Conservation (phyloP, 2,888 invertebrate species). For the Noctua janthina region DNA sequence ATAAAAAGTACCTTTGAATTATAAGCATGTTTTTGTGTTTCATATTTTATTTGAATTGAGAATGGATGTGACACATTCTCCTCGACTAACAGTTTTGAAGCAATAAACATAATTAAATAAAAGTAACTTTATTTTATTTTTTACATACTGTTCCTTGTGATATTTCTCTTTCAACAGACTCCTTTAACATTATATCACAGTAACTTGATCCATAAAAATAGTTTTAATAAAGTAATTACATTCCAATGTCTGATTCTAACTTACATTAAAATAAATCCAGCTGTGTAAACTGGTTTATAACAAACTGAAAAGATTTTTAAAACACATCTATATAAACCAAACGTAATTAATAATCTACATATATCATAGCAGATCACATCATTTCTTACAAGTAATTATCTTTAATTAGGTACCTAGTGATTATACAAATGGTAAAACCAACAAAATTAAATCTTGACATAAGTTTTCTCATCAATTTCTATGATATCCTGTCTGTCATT, state of each 20-base stretch:
- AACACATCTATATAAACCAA: background rate
- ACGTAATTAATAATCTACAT: background rate
- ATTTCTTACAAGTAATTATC: constrained; percentile 18
- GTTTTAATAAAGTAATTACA: background rate
- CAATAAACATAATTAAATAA: constrained; percentile 32
- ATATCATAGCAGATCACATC: constrained; percentile 34
- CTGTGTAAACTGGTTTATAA: too few species aligned
- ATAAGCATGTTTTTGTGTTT: constrained; percentile 13
- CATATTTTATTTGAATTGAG: constrained; percentile 12
- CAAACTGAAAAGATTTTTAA: background rate
- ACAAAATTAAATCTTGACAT: constrained; percentile 81
- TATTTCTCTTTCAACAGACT: constrained; percentile 9
- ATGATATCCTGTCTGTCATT: constrained; percentile 87
- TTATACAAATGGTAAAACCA: constrained; percentile 4
- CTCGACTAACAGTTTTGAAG: background rate
- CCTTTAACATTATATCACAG: constrained; percentile 58
- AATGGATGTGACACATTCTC: constrained; percentile 13
- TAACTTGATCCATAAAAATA: constrained; percentile 28
- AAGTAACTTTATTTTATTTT: constrained; percentile 15
- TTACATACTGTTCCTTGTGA: constrained; percentile 8
- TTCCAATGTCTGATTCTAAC: background rate
- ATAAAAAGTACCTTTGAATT: constrained; percentile 15
- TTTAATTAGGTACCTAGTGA: constrained; percentile 26
- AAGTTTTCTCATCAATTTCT: constrained; percentile 87
- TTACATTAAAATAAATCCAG: background rate